Evolutionary conservation across 1,140 invertebrate genomes (phyloP).

Genomic region (Drosophila parvula): DNA sequence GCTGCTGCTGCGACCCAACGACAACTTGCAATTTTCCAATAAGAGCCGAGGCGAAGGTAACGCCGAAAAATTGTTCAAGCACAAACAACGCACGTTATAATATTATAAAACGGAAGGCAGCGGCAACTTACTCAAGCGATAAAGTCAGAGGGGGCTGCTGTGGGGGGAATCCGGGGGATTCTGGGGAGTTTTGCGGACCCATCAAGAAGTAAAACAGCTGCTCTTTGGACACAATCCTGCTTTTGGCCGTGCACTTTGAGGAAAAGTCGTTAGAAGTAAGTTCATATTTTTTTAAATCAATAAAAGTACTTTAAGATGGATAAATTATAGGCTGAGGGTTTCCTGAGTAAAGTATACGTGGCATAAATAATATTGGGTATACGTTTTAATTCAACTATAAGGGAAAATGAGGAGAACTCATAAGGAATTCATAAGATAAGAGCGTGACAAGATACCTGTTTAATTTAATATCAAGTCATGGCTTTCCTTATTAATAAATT

Average conservation of each 20-base stretch:
- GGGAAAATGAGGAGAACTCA: not conserved
- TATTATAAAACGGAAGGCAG: slow-evolving; percentile 79
- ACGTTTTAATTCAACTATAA: not conserved
- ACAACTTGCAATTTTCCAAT: slow-evolving; percentile 81
- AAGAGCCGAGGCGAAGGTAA: slow-evolving; percentile 73
- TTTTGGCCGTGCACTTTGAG: slow-evolving; percentile 6
- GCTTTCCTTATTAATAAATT: not conserved
- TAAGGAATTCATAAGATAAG: not conserved
- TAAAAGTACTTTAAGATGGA: not conserved
- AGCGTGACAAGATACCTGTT: not conserved
- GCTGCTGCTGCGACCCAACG: slow-evolving; percentile 30
- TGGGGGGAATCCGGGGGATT: not conserved
- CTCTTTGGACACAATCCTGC: slow-evolving; percentile 70
- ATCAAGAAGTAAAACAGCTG: slow-evolving; percentile 81
- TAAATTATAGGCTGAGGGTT: not conserved
- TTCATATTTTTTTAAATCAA: not conserved
- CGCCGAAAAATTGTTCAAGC: slow-evolving; percentile 80
- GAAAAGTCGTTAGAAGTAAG: not conserved
- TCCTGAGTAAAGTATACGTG: not conserved
- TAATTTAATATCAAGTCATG: not conserved
- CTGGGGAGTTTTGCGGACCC: slow-evolving; percentile 48
- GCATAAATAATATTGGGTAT: not conserved
- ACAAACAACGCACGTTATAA: slow-evolving; percentile 81
- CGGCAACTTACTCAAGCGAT: slow-evolving; percentile 78
- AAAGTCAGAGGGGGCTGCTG: slow-evolving; percentile 52